Evolutionary conservation across 2,113 vertebrate species (phyloP).

Genomic region (Labeo catla): DNA sequence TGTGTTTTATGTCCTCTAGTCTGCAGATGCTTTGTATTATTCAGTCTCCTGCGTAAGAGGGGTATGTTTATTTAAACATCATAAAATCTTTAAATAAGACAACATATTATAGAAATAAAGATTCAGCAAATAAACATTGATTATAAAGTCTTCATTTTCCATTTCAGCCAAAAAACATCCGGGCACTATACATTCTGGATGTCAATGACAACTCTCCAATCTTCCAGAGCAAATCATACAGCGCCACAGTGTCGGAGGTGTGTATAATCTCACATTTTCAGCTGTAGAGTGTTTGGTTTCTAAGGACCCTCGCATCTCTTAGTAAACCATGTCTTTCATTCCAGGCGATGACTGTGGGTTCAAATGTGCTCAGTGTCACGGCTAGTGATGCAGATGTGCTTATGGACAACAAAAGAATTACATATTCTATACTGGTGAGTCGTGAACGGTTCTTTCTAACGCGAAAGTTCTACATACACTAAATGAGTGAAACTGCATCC

Average conservation of each 20-base stretch:
- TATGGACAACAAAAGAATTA: slow-evolving; percentile 56
- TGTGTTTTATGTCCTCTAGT: slow-evolving; percentile 56
- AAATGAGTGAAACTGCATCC: not conserved
- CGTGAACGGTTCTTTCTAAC: not conserved
- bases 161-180: slow-evolving; percentile 57
- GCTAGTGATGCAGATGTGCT: slow-evolving; percentile 72
- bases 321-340: not conserved
- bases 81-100: not conserved
- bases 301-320: not conserved
- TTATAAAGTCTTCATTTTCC: not conserved
- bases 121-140: not conserved
- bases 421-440: slow-evolving; percentile 73
- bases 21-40: slow-evolving; percentile 56
- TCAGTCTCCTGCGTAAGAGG: slow-evolving; percentile 51
- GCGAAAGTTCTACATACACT: not conserved
- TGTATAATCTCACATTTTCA: not conserved
- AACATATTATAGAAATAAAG: not conserved
- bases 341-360: slow-evolving; percentile 20
- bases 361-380: slow-evolving; percentile 64
- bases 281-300: not conserved
- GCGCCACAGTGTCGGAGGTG: slow-evolving; percentile 70
- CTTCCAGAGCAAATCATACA: slow-evolving; percentile 67
- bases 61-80: slow-evolving; percentile 56
- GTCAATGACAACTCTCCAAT: slow-evolving; percentile 73
- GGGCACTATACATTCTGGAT: slow-evolving; percentile 60